A percentile compares a stretch with the other conserved stretches of the same genome.
Evolutionary conservation across 2,113 vertebrate genomes (phyloP).

Genomic region (Cynoglossus semilaevis): DNA sequence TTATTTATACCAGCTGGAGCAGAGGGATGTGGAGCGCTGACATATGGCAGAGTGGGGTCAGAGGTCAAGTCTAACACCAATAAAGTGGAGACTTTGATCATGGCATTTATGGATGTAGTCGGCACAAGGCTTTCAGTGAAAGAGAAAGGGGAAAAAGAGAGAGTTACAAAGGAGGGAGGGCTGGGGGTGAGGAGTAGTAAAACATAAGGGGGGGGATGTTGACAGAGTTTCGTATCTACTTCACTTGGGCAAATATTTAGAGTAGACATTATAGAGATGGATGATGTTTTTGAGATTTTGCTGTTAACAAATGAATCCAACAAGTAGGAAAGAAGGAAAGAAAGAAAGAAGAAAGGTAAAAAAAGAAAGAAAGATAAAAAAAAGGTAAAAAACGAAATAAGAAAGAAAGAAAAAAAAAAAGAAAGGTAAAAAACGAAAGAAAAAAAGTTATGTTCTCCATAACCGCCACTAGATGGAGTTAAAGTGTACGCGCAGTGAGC

Average conservation of each 20-base stretch:
- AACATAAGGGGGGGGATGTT: too few relatives aligned
- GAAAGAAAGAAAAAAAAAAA: not conserved
- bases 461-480: slow-evolving; percentile 3
- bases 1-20: slow-evolving; percentile 94
- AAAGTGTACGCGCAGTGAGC: not conserved
- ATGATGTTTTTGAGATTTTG: not conserved
- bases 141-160: slow-evolving; percentile 13
- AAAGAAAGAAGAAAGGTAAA: not conserved
- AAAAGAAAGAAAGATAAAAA: not conserved
- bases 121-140: slow-evolving; percentile 68
- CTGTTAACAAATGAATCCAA: too few relatives aligned
- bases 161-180: too few relatives aligned
- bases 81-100: slow-evolving; percentile 91
- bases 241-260: not conserved
- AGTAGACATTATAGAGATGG: not conserved
- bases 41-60: slow-evolving; percentile 77
- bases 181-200: not conserved
- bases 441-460: not conserved
- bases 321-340: not conserved
- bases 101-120: slow-evolving; percentile 90
- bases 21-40: slow-evolving; percentile 79
- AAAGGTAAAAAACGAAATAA: not conserved
- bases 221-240: not conserved
- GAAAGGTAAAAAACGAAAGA: not conserved
- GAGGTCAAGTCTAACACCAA: slow-evolving; percentile 90